phyloP scores from a whole-genome alignment of 1,140 invertebrate species.

The Gerris buenoi region DNA sequence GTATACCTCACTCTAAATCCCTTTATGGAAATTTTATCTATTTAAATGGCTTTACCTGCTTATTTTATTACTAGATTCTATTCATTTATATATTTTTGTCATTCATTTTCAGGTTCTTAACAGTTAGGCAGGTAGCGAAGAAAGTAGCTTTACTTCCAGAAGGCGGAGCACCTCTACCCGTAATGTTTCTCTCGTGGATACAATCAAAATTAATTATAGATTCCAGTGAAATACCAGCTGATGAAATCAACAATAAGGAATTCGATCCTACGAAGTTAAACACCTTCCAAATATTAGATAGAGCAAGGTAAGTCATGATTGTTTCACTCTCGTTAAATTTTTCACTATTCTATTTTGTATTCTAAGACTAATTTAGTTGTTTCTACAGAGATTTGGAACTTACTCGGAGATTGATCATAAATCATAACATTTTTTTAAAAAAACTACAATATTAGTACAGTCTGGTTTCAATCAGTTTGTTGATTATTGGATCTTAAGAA shows the following conservation, averaged over 20 bases:
- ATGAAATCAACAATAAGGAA: slow-evolving; percentile 51
- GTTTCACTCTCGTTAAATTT: neutral
- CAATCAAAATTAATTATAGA: slow-evolving; percentile 55
- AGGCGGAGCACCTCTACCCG: slow-evolving; percentile 51
- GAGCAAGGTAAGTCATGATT: slow-evolving; percentile 49
- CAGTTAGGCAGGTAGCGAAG: slow-evolving; percentile 34
- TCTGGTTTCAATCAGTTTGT: too few species aligned
- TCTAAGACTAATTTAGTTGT: too few species aligned
- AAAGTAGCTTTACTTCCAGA: slow-evolving; percentile 29
- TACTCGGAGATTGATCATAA: too few species aligned
- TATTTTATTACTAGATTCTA: too few species aligned
- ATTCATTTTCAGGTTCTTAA: slow-evolving; percentile 58
- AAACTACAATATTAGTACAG: too few species aligned
- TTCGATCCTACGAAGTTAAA: slow-evolving; percentile 52
- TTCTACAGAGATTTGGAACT: too few species aligned
- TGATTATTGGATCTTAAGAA: too few species aligned
- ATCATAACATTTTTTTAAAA: too few species aligned
- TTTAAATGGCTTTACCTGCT: too few species aligned
- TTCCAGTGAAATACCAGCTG: slow-evolving; percentile 44
- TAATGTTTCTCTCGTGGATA: slow-evolving; percentile 76
- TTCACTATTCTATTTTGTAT: neutral
- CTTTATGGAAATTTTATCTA: too few species aligned
- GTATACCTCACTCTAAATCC: too few species aligned
- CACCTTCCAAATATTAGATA: slow-evolving; percentile 73
- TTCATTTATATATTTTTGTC: too few species aligned